Evolutionary conservation across 1,140 invertebrate genomes (phyloP), one percentile per base, ranked within the genome.

Genomic region (Nasonia longicornis): DNA sequence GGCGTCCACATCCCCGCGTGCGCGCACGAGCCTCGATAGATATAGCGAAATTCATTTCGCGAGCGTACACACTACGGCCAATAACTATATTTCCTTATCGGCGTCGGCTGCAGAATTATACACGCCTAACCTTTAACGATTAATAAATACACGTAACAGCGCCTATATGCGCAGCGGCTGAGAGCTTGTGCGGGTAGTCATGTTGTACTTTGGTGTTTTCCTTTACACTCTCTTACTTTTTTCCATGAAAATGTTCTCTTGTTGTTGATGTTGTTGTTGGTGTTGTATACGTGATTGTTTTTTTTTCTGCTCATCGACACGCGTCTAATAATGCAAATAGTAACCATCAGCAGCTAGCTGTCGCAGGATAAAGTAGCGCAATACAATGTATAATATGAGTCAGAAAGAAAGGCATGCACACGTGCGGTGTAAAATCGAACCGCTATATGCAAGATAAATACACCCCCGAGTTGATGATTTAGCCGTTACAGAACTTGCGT

Each of bases 111-210:
- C 31, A 29, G 26, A 75, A 80, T 70, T 75, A 63, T 75, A 76
- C 31, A 63, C 72, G 83, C 80, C 88, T 89, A 89, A 89, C 89
- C 86, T 84, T 82, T 84, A 87, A 85, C 84, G 84, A 89, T 87
- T 87, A 89, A 87, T 87, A 90, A 90, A 87, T 48, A 87, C 38
- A 66, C 66, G 69, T 48, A 64, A 42, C 66, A 52, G 89, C 90
- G 88, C 31, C 0, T 35, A 35, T 90, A 88, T 90, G 89, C 90
- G 89, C 90, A 89, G 87, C 52, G 6, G 16, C 20, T 89, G 86
- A 89, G 88, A 87, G 89, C 90, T 91, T 90, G 10, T 67, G 89
- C 88, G 90, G 1, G 1, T 26, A 26, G 1, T 90, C 88, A 89
- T 89, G 11, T 63, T 74, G n/a, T 74, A 58, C 31, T 76, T 90